Base-by-base conservation (phyloP, 2,888 invertebrate genomes). In the Drosophila austrosaltans region DNA sequence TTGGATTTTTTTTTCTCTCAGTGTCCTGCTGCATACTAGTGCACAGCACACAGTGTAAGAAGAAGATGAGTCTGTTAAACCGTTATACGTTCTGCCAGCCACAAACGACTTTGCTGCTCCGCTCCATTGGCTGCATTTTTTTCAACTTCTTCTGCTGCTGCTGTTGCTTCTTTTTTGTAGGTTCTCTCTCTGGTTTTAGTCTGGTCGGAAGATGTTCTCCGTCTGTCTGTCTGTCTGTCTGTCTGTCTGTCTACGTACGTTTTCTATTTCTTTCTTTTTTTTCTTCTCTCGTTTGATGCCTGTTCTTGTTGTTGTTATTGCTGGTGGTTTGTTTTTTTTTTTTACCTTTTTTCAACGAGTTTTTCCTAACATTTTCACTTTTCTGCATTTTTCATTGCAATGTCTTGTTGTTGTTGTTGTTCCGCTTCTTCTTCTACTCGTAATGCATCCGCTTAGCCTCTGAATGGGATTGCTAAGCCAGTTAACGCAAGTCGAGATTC, bases 371-470 rank as follows among this genome's bases (percentile, higher is more conserved):
- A 82, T 82, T 81, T 81, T 81, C 81, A 81, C 81, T 81, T 81
- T 81, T 81, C 77, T 76, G 70, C 72, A 69, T 74, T 66, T 76
- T 73, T 73, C 48, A 63, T 57, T 59, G 67, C 56, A 28, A 63
- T 53, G 16, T 53, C 70, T 66, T 69, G 57, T 53, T 66, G 62
- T 53, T 66, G 62, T 53, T 42, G 63, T 66, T 65, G 75, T 79
- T 79, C 79, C 79, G 77, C 72, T 78, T 79, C 71, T 57, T 58
- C 60, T 57, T 58, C 60, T 44, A 65, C 65, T 60, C 72, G 66
- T 68, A 82, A 72, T 78, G 80, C 80, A 81, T 81, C 80, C 82
- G 80, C 80, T 81, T 82, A 74, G 77, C 75, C 66, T 78, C 70
- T 73, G 70, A 71, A 69, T 69, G 81, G 69, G 72, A 72, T 71